Conservation (phyloP, 2,113 vertebrate genomes). For the Coryphaenoides rupestris region DNA sequence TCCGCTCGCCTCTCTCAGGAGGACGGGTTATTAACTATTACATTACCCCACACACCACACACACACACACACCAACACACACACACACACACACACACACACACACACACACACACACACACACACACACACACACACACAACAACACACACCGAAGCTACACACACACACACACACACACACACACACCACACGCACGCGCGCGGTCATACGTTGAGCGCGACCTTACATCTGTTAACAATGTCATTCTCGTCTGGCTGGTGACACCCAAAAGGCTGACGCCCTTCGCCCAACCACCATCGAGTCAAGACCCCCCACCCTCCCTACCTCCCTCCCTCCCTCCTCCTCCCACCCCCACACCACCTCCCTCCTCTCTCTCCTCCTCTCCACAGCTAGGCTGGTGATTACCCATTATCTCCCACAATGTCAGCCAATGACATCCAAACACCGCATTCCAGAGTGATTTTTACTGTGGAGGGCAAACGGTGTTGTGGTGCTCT, state of each 20-base stretch:
- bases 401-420: conserved; percentile 80
- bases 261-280: conserved; percentile 63
- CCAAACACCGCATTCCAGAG: conserved; percentile 69
- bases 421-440: conserved; percentile 80
- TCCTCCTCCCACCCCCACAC: conserved; percentile 36
- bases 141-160: too few species aligned
- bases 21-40: conserved; percentile 63
- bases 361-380: conserved; percentile 45
- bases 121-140: too few species aligned
- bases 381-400: conserved; percentile 62
- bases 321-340: conserved; percentile 35
- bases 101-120: not conserved
- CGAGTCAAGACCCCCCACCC: conserved; percentile 27
- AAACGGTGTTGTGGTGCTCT: conserved; percentile 60
- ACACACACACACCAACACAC: conserved; percentile 10
- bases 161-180: too few species aligned
- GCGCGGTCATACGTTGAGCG: conserved; percentile 57
- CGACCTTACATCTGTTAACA: conserved; percentile 73
- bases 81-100: too few species aligned
- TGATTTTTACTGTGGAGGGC: conserved; percentile 70
- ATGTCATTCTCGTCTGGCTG: conserved; percentile 57
- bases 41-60: conserved; percentile 42
- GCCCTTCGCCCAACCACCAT: not conserved
- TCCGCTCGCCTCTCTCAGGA: conserved; percentile 29
- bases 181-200: too few species aligned